phyloP scores from a whole-genome alignment of 92 coral and sea anemone genomes.

The Bergia puertoricense region DNA sequence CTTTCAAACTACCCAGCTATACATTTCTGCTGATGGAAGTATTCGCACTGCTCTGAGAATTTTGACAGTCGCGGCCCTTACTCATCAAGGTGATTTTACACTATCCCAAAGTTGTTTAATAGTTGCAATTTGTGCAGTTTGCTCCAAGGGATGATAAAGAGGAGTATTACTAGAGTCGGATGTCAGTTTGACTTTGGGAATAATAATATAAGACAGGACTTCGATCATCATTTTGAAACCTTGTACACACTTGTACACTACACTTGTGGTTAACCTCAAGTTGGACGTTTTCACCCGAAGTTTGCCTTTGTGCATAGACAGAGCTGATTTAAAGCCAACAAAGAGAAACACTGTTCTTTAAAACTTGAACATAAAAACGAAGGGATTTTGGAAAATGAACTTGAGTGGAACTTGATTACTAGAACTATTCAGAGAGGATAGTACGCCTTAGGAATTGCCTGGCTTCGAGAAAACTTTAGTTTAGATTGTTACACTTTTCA shows the following conservation, averaged over 20 bases:
- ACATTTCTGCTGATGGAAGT: not conserved
- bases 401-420: slow-evolving; percentile 8
- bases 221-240: not conserved
- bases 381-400: not conserved
- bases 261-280: slow-evolving; percentile 3
- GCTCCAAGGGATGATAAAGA: slow-evolving; percentile 11
- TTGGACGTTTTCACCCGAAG: not conserved
- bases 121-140: not conserved
- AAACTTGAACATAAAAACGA: not conserved
- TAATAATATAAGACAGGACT: not conserved
- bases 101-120: not conserved
- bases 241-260: not conserved
- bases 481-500: not conserved
- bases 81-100: not conserved
- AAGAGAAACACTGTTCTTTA: not conserved
- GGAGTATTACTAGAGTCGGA: no score
- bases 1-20: not conserved
- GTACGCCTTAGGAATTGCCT: slow-evolving; percentile 2
- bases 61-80: not conserved
- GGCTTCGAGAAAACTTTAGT: not conserved
- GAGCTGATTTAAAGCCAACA: not conserved
- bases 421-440: not conserved
- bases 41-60: not conserved
- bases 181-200: not conserved
- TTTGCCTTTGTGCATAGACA: not conserved